These are phyloP conservation scores for Lepus timidus DNA, from an alignment of 2,113 vertebrate genomes.

Conservation along the genomic window DNA sequence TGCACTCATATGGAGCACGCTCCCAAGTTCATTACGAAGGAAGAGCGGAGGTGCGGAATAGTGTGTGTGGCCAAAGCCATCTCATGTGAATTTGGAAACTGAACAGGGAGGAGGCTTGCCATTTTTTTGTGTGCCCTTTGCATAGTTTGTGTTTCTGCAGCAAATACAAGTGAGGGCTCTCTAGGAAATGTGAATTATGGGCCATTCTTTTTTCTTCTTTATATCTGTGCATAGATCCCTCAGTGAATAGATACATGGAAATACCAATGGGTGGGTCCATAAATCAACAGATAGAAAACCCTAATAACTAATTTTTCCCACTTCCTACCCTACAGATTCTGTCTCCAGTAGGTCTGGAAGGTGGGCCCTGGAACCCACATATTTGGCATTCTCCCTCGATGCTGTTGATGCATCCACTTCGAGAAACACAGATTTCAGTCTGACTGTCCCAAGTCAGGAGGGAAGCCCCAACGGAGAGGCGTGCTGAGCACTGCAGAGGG, in stretches of 20 bases:
- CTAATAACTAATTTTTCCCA: slow-evolving; percentile 3
- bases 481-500: background rate
- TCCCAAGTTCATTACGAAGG: slow-evolving; percentile 3
- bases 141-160: slow-evolving; percentile 54
- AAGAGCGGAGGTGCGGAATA: background rate
- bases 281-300: background rate
- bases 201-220: slow-evolving; percentile 33
- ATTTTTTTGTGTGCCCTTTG: slow-evolving; percentile 46
- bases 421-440: slow-evolving; percentile 20
- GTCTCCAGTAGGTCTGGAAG: background rate
- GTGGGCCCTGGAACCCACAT: background rate
- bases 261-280: background rate
- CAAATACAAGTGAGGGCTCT: background rate
- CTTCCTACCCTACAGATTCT: background rate
- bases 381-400: background rate
- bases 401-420: background rate
- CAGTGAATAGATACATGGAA: no score
- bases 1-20: background rate
- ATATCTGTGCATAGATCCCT: background rate
- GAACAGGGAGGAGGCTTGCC: slow-evolving; percentile 13
- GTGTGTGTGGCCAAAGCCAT: background rate
- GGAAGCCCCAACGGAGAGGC: background rate
- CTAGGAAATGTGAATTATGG: slow-evolving; percentile 18
- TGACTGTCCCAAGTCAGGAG: background rate
- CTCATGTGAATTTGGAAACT: slow-evolving; percentile 29